Evolutionary conservation across 2,888 invertebrate species (phyloP), one percentile per base, ranked within the genome.

Genomic region (Neoascia interrupta): DNA sequence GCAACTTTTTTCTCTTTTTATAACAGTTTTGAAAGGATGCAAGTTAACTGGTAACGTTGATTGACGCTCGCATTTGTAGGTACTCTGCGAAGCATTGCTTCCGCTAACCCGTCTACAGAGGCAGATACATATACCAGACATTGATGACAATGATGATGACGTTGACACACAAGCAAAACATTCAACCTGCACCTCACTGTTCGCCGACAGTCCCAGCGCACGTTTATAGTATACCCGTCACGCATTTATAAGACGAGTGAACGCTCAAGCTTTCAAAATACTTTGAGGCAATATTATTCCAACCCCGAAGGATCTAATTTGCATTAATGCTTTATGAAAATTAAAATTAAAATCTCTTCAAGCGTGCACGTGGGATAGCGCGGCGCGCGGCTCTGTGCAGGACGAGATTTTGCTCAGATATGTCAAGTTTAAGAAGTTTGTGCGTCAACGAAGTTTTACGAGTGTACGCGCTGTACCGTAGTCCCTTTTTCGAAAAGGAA

Each of bases 281-380:
- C 64, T 72, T 72, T 41, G 26, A 47, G 64, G 72, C 64, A 72
- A 72, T 76, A 76, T 76, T 76, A 72, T 72, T 72, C 28, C 72
- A 72, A 60, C 58, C 76, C 76, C 72, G 47, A 60, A 72, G 72
- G 72, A 76, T 76, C 76, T 66, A 76, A 72, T 76, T 76, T 76
- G 76, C 76, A 76, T 76, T 72, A 76, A 70, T 60, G 58, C 63
- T 72, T 72, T 72, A 64, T 72, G 76, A 72, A 66, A 76, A 76
- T 76, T 76, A 69, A 75, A 58, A 75, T 75, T 69, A 76, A 76
- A 76, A 76, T 53, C 76, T 41, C 64, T 34, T 72, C 58, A 66
- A 76, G 39, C 72, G 47, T 66, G 23, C 66, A 43, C 43, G 51
- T 37, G 73, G n/a, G 19, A 11, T 11, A 15, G 37, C 6, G 37